These are phyloP conservation scores for Zenarchopterus dispar DNA, from an alignment of 2,797 vertebrate species.

Conservation along the genomic window DNA sequence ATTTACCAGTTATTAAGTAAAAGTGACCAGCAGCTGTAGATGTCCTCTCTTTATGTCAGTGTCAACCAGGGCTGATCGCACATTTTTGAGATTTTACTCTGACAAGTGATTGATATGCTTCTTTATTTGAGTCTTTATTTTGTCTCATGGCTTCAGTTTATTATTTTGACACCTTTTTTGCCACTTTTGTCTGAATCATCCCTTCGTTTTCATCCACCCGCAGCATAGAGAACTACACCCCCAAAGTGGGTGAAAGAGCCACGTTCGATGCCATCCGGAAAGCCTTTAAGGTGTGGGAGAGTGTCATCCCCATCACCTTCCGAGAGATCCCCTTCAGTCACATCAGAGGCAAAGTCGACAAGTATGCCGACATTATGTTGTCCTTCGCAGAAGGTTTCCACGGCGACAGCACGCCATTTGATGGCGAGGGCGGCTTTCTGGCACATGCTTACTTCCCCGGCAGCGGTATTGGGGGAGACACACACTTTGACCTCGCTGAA, in stretches of 20 bases:
- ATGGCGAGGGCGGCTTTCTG: slow-evolving; percentile 92
- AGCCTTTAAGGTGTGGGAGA: slow-evolving; percentile 90
- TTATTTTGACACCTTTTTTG: not conserved
- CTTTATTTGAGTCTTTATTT: not conserved
- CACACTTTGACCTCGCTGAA: slow-evolving; percentile 92
- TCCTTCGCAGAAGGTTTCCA: slow-evolving; percentile 93
- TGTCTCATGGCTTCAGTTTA: not conserved
- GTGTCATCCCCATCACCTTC: slow-evolving; percentile 86
- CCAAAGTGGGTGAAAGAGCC: slow-evolving; percentile 88
- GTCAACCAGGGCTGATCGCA: no score
- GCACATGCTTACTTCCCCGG: slow-evolving; percentile 95
- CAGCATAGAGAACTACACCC: slow-evolving; percentile 95
- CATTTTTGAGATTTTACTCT: no score
- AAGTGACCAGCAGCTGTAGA: no score
- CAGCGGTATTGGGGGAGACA: slow-evolving; percentile 91
- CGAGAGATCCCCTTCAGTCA: slow-evolving; percentile 88
- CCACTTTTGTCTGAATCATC: not conserved
- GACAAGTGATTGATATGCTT: no score
- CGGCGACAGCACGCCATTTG: slow-evolving; percentile 93
- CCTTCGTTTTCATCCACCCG: not conserved
- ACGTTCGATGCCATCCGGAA: slow-evolving; percentile 88
- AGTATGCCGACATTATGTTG: slow-evolving; percentile 94
- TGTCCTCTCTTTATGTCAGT: no score
- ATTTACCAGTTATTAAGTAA: no score
- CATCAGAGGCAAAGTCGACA: slow-evolving; percentile 83